Evolutionary conservation across 2,113 vertebrate genomes (phyloP).

Genomic region (Acanthisitta chloris): DNA sequence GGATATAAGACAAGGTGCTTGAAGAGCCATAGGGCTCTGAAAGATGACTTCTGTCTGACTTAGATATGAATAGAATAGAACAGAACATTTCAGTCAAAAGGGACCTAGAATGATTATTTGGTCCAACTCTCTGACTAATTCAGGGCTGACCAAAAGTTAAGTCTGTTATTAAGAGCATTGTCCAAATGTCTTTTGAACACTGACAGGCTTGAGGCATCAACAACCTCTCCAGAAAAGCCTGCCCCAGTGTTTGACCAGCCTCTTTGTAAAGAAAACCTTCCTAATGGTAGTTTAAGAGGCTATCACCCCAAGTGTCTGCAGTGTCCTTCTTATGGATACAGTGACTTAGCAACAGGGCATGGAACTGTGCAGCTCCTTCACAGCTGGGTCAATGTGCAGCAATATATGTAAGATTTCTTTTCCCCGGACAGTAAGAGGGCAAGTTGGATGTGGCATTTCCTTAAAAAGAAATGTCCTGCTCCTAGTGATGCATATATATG

Average conservation of each 20-base stretch:
- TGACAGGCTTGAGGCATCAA: background rate
- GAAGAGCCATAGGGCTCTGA: background rate
- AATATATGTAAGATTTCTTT: background rate
- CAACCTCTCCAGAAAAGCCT: background rate
- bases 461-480: background rate
- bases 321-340: background rate
- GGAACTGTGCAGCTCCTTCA: background rate
- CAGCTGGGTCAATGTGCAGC: background rate
- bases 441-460: background rate
- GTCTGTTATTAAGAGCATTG: background rate
- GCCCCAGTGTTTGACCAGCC: background rate
- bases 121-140: background rate
- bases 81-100: rapidly evolving
- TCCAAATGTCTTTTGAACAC: background rate
- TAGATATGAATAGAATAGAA: background rate
- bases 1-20: background rate
- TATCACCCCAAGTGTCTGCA: background rate
- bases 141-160: background rate
- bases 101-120: background rate
- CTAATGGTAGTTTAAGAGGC: background rate
- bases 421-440: background rate
- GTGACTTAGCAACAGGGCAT: background rate
- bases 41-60: background rate
- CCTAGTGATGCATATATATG: background rate
- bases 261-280: background rate